phyloP scores from a whole-genome alignment of 2,888 invertebrate genomes.

The Thera britannica region DNA sequence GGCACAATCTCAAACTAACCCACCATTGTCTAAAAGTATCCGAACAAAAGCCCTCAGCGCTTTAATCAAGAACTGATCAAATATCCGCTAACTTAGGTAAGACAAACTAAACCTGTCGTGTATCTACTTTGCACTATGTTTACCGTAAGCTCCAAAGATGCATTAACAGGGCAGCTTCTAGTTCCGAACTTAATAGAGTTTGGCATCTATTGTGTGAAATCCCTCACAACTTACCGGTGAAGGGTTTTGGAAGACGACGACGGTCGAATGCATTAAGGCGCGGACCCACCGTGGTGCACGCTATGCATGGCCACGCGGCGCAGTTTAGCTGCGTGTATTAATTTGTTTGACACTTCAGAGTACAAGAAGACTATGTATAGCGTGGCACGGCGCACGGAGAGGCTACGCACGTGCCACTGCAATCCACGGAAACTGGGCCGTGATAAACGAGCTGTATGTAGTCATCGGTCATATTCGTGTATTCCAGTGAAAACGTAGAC shows the following conservation, averaged over 20 bases:
- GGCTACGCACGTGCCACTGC: too few species aligned
- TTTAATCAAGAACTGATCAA: conserved; percentile 38
- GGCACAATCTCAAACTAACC: conserved; percentile 33
- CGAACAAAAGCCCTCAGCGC: conserved; percentile 28
- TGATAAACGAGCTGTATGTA: too few species aligned
- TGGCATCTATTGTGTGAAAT: not conserved
- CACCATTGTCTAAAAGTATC: conserved; percentile 28
- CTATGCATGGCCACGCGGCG: too few species aligned
- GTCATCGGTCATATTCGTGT: too few species aligned
- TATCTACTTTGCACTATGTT: conserved; percentile 11
- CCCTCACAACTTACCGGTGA: not conserved
- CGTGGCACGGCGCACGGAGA: too few species aligned
- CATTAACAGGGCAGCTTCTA: not conserved
- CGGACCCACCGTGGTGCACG: too few species aligned
- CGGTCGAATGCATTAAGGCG: not conserved
- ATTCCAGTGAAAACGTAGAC: too few species aligned
- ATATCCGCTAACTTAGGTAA: conserved; percentile 32
- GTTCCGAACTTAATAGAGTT: not conserved
- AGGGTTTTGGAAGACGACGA: not conserved
- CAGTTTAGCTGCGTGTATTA: too few species aligned
- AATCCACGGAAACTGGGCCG: too few species aligned
- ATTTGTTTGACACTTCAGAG: too few species aligned
- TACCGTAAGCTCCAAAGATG: conserved; percentile 1
- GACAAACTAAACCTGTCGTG: conserved; percentile 12
- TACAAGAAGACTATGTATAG: too few species aligned